Percentiles rank a stretch among this genome's conserved stretches.
Conservation (phyloP, 2,113 vertebrate species). For the Xiphophorus couchianus region DNA sequence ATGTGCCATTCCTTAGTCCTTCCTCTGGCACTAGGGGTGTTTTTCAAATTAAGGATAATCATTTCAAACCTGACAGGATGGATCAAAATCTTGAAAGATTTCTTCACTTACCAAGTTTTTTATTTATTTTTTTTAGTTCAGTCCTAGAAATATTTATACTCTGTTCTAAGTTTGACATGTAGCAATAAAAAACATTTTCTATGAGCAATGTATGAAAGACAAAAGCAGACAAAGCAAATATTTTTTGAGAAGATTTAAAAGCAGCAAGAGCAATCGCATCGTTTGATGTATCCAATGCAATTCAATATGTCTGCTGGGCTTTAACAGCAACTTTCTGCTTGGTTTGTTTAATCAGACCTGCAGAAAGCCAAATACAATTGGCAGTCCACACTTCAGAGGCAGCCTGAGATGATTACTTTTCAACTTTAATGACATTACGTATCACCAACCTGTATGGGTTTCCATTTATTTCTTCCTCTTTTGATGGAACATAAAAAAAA, state of each 20-base stretch:
- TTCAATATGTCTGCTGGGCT: constrained; percentile 30
- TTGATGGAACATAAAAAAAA: constrained; percentile 9
- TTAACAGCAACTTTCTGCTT: constrained; percentile 24
- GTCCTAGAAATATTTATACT: background rate
- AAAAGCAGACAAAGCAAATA: background rate
- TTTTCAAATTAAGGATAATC: background rate
- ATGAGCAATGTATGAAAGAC: background rate
- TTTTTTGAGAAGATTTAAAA: background rate
- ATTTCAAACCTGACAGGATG: background rate
- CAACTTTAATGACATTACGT: constrained; percentile 46
- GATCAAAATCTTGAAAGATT: background rate
- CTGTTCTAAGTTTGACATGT: background rate
- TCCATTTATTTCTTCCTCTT: constrained; percentile 22
- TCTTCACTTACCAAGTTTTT: background rate
- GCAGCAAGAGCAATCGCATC: constrained; percentile 2
- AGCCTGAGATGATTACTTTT: constrained; percentile 45
- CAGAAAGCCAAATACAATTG: constrained; percentile 41
- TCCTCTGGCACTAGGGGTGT: background rate
- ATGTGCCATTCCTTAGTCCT: background rate
- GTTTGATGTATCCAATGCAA: constrained; percentile 39
- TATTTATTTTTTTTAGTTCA: background rate
- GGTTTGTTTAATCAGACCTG: constrained; percentile 52
- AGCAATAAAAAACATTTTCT: background rate
- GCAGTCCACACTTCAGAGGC: constrained; percentile 40
- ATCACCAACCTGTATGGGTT: constrained; percentile 17